phyloP scores from a whole-genome alignment of 2,113 vertebrate genomes.

The Oreochromis spilurus region DNA sequence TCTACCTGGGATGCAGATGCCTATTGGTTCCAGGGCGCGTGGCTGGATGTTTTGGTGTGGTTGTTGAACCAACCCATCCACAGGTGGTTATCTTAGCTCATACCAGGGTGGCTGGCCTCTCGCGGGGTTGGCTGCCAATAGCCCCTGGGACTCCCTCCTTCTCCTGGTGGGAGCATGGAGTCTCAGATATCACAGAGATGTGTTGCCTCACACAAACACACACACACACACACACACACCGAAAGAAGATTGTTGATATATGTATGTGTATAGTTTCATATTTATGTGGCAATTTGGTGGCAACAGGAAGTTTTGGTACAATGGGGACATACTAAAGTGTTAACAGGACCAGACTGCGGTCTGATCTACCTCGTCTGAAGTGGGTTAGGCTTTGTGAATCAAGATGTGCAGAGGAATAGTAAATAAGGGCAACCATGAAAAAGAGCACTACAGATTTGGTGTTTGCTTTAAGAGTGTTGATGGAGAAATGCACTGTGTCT shows the following conservation, averaged over 20 bases:
- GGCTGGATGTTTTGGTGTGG: background rate
- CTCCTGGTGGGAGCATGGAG: background rate
- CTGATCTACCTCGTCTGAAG: background rate
- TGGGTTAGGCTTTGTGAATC: background rate
- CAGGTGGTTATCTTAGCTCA: background rate
- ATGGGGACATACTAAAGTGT: background rate
- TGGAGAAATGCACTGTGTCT: background rate
- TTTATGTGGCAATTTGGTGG: background rate
- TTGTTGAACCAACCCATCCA: background rate
- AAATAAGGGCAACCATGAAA: background rate
- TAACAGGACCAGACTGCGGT: background rate
- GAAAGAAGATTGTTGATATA: background rate
- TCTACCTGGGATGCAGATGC: background rate
- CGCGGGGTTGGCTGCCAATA: background rate
- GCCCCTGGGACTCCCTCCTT: background rate
- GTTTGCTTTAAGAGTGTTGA: background rate
- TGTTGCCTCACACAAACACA: background rate
- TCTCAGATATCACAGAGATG: background rate
- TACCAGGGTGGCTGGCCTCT: background rate
- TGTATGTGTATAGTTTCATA: background rate
- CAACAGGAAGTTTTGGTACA: background rate
- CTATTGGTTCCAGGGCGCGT: accelerated
- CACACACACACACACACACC: background rate
- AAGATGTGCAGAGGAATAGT: background rate
- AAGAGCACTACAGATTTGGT: background rate